These are phyloP conservation scores for Parnassius smintheus DNA, from an alignment of 2,888 invertebrate genomes.

Conservation along the genomic window DNA sequence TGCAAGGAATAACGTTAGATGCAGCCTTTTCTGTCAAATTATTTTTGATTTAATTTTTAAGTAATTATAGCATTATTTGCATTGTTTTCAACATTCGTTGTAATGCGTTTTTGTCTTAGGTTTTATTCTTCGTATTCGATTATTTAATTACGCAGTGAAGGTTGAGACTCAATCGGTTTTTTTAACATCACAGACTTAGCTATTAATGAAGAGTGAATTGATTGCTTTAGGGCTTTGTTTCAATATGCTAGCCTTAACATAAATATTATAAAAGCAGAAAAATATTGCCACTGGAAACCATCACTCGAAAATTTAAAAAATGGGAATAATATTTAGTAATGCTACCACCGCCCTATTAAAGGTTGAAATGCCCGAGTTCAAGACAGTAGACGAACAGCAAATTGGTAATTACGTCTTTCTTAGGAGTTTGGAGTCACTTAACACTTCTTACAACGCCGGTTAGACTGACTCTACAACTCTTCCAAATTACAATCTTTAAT, in stretches of 20 bases:
- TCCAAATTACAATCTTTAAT: too few species aligned
- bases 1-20: constrained; percentile 7
- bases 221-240: constrained; percentile 17
- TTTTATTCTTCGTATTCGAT: constrained; percentile 47
- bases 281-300: neutral
- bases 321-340: too few species aligned
- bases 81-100: constrained; percentile 4
- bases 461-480: too few species aligned
- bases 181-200: constrained; percentile 15
- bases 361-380: too few species aligned
- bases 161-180: constrained; percentile 39
- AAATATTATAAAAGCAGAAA: constrained; percentile 14
- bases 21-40: constrained; percentile 6
- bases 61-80: constrained; percentile 12
- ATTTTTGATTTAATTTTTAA: constrained; percentile 21
- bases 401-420: too few species aligned
- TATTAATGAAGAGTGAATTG: constrained; percentile 20
- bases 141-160: constrained; percentile 44
- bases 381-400: too few species aligned
- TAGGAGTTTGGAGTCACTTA: too few species aligned
- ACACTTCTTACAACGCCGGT: too few species aligned
- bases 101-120: constrained; percentile 32
- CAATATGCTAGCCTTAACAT: constrained; percentile 21
- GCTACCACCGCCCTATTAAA: too few species aligned
- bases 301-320: too few species aligned